Evolutionary conservation across 2,113 vertebrate genomes (phyloP).

Genomic region (Oryzias curvinotus): DNA sequence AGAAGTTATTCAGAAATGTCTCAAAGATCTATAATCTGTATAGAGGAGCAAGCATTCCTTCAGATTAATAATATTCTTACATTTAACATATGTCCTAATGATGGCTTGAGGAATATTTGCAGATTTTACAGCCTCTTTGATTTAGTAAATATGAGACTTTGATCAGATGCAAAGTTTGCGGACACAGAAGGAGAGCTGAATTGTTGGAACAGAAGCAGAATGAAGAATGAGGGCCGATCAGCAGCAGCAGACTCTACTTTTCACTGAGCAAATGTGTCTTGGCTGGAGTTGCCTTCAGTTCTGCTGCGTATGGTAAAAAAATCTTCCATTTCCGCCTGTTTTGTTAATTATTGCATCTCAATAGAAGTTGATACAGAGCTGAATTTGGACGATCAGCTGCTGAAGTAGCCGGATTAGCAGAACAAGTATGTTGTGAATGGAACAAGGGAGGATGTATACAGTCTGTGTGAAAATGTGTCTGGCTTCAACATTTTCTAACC

Average conservation of each 20-base stretch:
- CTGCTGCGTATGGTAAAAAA: no score
- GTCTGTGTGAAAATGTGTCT: constrained; percentile 14
- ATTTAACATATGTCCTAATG: no score
- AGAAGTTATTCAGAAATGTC: no score
- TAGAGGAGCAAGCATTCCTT: no score
- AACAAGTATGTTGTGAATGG: constrained; percentile 5
- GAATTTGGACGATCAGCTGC: constrained; percentile 1
- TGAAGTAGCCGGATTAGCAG: constrained; percentile 9
- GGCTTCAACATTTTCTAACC: background rate
- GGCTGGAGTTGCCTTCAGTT: background rate
- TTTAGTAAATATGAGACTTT: constrained; percentile 1
- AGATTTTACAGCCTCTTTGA: background rate
- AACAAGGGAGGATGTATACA: background rate
- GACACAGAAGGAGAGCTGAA: background rate
- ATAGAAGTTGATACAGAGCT: background rate
- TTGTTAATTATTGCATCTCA: background rate
- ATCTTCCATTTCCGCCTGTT: background rate
- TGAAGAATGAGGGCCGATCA: constrained; percentile 8
- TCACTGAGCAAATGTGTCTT: constrained; percentile 3
- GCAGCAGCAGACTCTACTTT: constrained; percentile 1
- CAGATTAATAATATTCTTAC: no score
- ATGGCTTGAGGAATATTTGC: background rate
- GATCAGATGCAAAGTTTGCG: constrained; percentile 1
- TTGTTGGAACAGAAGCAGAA: constrained; percentile 14
- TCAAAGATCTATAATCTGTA: no score